Evolutionary conservation across 2,888 invertebrate genomes (phyloP).

Genomic region (Drosophila kambysellisi): DNA sequence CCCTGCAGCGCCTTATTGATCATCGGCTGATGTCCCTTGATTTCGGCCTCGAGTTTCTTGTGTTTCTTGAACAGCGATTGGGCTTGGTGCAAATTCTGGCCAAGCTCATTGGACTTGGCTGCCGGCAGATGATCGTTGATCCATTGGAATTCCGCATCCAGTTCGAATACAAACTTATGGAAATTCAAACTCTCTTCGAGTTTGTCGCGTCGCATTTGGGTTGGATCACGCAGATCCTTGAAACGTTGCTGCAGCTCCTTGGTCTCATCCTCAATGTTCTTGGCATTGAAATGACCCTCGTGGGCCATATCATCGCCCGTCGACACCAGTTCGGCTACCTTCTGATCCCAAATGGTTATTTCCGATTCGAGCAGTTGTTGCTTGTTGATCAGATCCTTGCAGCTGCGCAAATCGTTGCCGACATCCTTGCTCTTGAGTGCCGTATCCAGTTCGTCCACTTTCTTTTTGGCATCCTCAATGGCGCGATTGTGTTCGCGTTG

Average conservation of each 20-base stretch:
- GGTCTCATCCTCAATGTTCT: constrained; percentile 92
- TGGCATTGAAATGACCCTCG: constrained; percentile 97
- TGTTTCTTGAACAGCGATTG: constrained; percentile 97
- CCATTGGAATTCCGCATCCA: constrained; percentile 97
- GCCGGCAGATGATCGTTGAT: constrained; percentile 94
- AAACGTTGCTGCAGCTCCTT: constrained; percentile 90
- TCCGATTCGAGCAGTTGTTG: constrained; percentile 96
- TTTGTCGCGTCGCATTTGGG: constrained; percentile 89
- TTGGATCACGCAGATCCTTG: constrained; percentile 90
- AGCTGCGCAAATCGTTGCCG: constrained; percentile 95
- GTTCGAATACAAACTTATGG: constrained; percentile 97
- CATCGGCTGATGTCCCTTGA: constrained; percentile 93
- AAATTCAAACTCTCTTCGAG: constrained; percentile 92
- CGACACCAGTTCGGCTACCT: constrained; percentile 91
- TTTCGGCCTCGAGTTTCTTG: constrained; percentile 95
- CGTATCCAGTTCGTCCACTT: constrained; percentile 93
- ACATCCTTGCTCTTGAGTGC: constrained; percentile 92
- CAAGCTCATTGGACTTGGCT: constrained; percentile 91
- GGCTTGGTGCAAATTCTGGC: constrained; percentile 95
- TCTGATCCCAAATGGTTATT: constrained; percentile 92
- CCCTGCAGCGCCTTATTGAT: constrained; percentile 93
- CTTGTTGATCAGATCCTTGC: constrained; percentile 95
- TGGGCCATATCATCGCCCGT: constrained; percentile 96
- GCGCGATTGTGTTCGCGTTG: constrained; percentile 92
- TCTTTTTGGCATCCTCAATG: constrained; percentile 95